Evolutionary conservation across 2,888 invertebrate genomes (phyloP), one percentile per base, ranked within the genome.

Genomic region (Biston stratarius): DNA sequence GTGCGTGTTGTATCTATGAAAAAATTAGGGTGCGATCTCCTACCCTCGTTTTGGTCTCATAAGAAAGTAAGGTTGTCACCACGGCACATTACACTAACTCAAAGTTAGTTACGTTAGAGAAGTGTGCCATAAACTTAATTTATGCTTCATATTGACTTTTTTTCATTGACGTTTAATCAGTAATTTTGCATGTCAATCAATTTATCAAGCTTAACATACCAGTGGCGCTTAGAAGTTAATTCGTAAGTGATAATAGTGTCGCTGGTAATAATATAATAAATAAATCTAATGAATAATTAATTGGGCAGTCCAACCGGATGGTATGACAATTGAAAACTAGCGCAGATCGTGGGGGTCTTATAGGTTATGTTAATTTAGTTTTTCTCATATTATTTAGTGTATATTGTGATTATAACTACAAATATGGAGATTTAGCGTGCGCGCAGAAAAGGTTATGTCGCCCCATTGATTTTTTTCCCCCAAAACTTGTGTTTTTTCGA

Each of bases 281-380:
- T 24, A 71, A 73, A 55, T 70, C 69, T 67, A 49, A 55, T 72
- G 64, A 74, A 73, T 70, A 67, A 69, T 69, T 70, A 71, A 72
- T 70, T 62, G 60, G 48, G 58, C 56, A 62, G 44, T 42, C 48
- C 51, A 69, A 71, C 73, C 68, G 63, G 74, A 69, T 56, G 64
- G 70, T 72, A 73, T 67, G 61, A 70, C 71, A 67, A 70, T 71
- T 60, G 70, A 53, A 70, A 70, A 40, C 53, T 62, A 67, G 61
- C 53, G 57, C 51, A n/a, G 12, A 60, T 42, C 38, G 61, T 59
- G 69, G 64, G 51, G 61, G 62, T 64, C 59, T 69, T 8, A n/a
- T 64, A 68, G 58, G 55, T 53, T 48, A 55, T 59, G 24, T 44
- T 49, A 55, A 61, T 15, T 24, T 40, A 9, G 34, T 8, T 56